Evolutionary conservation across 2,113 vertebrate genomes (phyloP).

Genomic region (Pterophyllum scalare): DNA sequence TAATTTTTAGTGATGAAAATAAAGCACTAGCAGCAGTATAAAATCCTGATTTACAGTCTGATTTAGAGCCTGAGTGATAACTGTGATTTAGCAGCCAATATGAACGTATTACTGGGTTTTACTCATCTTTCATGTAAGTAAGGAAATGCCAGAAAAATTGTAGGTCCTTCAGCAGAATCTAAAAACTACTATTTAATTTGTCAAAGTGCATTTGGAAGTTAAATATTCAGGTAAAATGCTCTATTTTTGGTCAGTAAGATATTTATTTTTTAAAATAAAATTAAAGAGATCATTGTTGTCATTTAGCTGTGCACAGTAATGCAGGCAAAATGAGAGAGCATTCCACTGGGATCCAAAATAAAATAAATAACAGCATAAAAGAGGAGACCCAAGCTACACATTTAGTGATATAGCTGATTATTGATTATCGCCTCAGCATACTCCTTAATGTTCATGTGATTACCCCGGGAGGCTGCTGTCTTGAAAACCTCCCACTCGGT

Average conservation of each 20-base stretch:
- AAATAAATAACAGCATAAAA: too few relatives aligned
- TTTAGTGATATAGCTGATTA: background rate
- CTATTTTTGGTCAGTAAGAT: background rate
- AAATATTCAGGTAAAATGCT: background rate
- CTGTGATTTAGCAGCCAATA: background rate
- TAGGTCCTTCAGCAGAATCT: background rate
- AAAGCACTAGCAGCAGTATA: background rate
- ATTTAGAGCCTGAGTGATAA: background rate
- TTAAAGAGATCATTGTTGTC: background rate
- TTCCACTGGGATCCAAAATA: too few relatives aligned
- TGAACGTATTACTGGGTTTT: background rate
- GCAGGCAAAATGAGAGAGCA: too few relatives aligned
- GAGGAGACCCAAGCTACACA: background rate
- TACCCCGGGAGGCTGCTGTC: fast-evolving
- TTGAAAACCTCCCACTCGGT: background rate
- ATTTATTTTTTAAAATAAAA: background rate
- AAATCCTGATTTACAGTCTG: background rate
- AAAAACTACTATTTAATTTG: background rate
- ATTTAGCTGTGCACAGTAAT: too few relatives aligned
- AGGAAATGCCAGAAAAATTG: background rate
- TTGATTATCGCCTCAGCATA: background rate
- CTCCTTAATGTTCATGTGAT: background rate
- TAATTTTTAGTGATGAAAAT: constrained; percentile 11
- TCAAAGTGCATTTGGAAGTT: background rate
- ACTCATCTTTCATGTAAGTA: background rate